Evolutionary conservation across 2,888 invertebrate genomes (phyloP).

Genomic region (Bombyx huttoni): DNA sequence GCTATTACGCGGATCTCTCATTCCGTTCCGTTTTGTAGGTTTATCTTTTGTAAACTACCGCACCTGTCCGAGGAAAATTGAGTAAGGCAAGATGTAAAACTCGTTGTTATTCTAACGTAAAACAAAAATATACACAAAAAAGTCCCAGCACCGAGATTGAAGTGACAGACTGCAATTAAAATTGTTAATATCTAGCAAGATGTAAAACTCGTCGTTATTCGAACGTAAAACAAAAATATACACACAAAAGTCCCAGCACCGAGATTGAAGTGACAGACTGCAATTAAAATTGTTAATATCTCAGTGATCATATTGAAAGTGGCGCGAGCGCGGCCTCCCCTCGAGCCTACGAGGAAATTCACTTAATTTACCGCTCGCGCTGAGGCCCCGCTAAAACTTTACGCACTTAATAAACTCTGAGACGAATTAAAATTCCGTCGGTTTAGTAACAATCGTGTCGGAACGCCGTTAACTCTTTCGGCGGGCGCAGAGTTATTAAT

Average conservation of each 20-base stretch:
- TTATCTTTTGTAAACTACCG: constrained; percentile 29
- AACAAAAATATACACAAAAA: constrained; percentile 27
- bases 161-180: constrained; percentile 28
- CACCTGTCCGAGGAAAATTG: neutral
- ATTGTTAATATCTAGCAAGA: constrained; percentile 27
- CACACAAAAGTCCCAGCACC: constrained; percentile 5
- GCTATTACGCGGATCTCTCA: constrained; percentile 61
- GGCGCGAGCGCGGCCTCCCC: constrained; percentile 22
- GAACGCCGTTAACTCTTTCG: constrained; percentile 58
- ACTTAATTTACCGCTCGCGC: constrained; percentile 56
- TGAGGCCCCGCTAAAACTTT: constrained; percentile 57
- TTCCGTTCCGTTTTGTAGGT: constrained; percentile 59
- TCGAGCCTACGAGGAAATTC: constrained; percentile 47
- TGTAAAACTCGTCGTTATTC: constrained; percentile 13
- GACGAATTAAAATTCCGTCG: constrained; percentile 67
- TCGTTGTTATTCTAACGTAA: constrained; percentile 35
- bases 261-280: constrained; percentile 15
- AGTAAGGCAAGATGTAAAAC: constrained; percentile 6
- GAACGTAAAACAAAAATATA: constrained; percentile 44
- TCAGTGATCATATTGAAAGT: constrained; percentile 43
- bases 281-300: constrained; percentile 41
- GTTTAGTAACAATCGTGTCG: constrained; percentile 63
- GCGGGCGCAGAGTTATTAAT: constrained; percentile 46
- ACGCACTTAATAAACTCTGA: constrained; percentile 68
- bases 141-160: constrained; percentile 7